Evolutionary conservation across 2,888 invertebrate species (phyloP).

Genomic region (Drosophila setosimentum): DNA sequence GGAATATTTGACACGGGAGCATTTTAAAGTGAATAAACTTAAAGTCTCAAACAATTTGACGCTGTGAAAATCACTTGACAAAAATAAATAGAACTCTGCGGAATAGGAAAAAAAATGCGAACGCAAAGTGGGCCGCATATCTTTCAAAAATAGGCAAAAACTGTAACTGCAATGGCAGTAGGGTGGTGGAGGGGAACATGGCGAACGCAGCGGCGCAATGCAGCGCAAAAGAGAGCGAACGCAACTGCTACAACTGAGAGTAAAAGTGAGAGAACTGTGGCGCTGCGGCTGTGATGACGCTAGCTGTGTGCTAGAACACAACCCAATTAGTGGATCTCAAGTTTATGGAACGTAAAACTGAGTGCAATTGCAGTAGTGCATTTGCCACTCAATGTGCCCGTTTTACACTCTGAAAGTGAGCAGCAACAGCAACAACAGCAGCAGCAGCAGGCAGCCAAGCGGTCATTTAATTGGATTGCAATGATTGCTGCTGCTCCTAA

Average conservation of each 20-base stretch:
- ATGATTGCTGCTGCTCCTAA: constrained; percentile 42
- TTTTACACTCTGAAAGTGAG: background rate
- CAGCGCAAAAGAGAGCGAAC: constrained; percentile 18
- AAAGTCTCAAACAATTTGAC: constrained; percentile 6
- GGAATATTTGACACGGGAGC: background rate
- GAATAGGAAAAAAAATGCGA: constrained; percentile 27
- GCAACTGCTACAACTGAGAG: constrained; percentile 15
- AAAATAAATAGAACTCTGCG: constrained; percentile 56
- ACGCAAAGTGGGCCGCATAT: constrained; percentile 53
- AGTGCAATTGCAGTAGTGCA: constrained; percentile 2
- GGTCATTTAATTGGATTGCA: constrained; percentile 73
- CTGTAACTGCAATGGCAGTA: constrained; percentile 3
- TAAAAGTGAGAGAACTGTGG: constrained; percentile 14
- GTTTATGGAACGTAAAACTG: constrained; percentile 42
- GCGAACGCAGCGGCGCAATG: constrained; percentile 39
- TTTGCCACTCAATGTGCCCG: constrained; percentile 24
- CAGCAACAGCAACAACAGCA: background rate
- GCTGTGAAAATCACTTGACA: constrained; percentile 45
- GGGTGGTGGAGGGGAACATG: constrained; percentile 21
- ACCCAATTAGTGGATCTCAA: constrained; percentile 58
- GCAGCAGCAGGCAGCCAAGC: constrained; percentile 13
- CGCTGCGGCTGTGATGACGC: constrained; percentile 38
- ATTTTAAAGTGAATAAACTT: constrained; percentile 21
- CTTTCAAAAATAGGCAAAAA: constrained; percentile 43
- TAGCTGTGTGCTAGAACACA: constrained; percentile 30